Evolutionary conservation across 1,140 invertebrate genomes (phyloP).

Genomic region (Harlomillsia oculata): DNA sequence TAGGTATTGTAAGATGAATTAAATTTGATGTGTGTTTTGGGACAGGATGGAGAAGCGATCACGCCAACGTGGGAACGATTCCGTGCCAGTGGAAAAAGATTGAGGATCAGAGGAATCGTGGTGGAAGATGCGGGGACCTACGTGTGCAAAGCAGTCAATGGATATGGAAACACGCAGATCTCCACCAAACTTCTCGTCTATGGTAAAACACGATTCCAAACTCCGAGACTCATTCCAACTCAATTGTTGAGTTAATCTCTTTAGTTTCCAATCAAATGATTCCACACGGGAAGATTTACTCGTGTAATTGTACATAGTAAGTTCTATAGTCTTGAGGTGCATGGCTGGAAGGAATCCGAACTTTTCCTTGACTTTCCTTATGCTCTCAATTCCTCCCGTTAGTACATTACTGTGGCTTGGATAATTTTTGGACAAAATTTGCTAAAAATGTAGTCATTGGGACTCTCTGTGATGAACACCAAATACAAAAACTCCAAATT

Average conservation of each 20-base stretch:
- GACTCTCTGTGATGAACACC: neutral
- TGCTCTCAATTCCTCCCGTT: neutral
- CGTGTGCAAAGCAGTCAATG: conserved; percentile 34
- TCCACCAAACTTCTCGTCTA: conserved; percentile 26
- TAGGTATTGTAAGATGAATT: no score
- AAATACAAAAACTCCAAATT: no score
- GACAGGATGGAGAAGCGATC: conserved; percentile 39
- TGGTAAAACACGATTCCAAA: conserved; percentile 19
- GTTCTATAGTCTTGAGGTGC: neutral
- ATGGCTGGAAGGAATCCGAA: neutral
- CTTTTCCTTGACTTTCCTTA: neutral
- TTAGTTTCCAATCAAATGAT: neutral
- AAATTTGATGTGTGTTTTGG: no score
- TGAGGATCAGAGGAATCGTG: conserved; percentile 37
- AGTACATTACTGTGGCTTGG: neutral
- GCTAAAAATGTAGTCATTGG: neutral
- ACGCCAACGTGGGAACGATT: conserved; percentile 33
- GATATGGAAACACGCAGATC: conserved; percentile 29
- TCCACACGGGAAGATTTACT: neutral
- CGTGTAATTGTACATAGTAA: neutral
- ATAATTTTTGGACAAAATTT: no score
- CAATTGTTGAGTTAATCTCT: neutral
- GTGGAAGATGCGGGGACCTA: conserved; percentile 30
- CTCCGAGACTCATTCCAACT: neutral
- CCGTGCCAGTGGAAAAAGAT: conserved; percentile 23